Conservation (phyloP, 2,113 vertebrate genomes). For the Okapia johnstoni region DNA sequence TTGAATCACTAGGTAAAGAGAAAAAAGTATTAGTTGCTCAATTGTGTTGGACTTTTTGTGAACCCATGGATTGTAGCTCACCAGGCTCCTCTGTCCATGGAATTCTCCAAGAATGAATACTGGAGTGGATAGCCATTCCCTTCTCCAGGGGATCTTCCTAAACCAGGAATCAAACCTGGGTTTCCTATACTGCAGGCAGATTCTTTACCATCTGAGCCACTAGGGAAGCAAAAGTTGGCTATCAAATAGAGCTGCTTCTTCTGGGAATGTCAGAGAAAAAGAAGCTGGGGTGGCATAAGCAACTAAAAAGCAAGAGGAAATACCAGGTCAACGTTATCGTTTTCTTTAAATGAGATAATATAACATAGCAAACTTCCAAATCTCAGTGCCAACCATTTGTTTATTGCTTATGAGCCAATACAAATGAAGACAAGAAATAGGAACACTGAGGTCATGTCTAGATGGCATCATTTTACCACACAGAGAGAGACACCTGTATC, state of each 20-base stretch:
- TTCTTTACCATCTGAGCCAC: neutral
- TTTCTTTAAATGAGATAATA: neutral
- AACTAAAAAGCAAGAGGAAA: neutral
- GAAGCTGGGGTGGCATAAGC: neutral
- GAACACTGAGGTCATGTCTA: neutral
- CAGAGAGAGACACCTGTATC: neutral
- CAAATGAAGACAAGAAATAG: neutral
- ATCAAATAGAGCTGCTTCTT: neutral
- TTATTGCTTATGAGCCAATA: fast-evolving
- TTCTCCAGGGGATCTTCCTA: neutral
- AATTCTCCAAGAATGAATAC: neutral
- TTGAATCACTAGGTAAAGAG: neutral
- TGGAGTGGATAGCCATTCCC: neutral
- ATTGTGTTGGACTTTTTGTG: neutral
- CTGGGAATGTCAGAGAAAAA: neutral
- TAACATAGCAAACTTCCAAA: neutral
- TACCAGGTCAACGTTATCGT: neutral
- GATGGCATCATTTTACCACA: neutral
- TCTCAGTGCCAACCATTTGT: neutral
- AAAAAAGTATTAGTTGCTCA: neutral
- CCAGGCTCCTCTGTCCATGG: neutral
- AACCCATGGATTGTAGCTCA: neutral
- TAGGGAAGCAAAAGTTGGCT: neutral
- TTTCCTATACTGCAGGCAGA: neutral
- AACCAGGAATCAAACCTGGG: neutral